Conservation (phyloP, 1,140 invertebrate genomes). For the Plodia interpunctella region DNA sequence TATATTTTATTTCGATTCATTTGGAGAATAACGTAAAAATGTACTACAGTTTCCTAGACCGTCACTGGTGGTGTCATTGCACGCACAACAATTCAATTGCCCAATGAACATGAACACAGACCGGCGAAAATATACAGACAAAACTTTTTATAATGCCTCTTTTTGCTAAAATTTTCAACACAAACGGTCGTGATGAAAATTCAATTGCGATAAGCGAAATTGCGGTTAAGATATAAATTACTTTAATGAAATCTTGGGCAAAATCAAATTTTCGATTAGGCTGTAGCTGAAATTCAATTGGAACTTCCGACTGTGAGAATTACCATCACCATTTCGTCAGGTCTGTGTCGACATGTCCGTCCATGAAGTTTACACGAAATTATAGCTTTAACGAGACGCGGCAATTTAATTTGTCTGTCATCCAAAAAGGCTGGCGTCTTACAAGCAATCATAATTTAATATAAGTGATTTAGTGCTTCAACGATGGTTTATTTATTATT, state of each 20-base stretch:
- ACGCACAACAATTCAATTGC: no score
- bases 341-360: conserved; percentile 15
- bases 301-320: conserved; percentile 6
- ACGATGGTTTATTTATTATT: conserved; percentile 13
- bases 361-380: conserved; percentile 22
- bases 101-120: no score
- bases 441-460: conserved; percentile 13
- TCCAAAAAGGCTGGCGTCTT: conserved; percentile 17
- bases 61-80: no score
- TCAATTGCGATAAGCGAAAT: not conserved
- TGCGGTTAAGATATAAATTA: conserved; percentile 2
- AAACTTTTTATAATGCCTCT: no score
- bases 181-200: not conserved
- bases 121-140: no score
- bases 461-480: conserved; percentile 15
- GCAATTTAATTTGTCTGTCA: conserved; percentile 25
- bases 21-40: no score
- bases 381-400: conserved; percentile 17
- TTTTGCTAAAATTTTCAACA: no score
- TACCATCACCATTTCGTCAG: conserved; percentile 14
- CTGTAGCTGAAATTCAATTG: conserved; percentile 1
- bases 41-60: no score
- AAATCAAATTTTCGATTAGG: not conserved
- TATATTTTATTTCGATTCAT: no score
- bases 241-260: not conserved